These are phyloP conservation scores for Chrysemys picta DNA, from an alignment of 2,113 vertebrate genomes.

Conservation along the genomic window DNA sequence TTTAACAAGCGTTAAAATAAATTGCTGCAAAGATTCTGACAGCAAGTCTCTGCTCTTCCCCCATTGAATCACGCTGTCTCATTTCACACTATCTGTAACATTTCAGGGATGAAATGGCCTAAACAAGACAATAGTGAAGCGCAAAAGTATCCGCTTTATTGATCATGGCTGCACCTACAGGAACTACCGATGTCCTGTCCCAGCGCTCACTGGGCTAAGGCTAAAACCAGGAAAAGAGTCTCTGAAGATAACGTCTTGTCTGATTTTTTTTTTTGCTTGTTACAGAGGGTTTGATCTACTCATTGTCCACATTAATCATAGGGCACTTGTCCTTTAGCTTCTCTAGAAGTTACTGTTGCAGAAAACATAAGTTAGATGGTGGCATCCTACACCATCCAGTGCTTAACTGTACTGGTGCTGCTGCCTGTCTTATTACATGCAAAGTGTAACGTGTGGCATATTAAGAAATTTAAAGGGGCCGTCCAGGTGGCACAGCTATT, in stretches of 20 bases:
- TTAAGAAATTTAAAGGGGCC: not conserved
- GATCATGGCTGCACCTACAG: not conserved
- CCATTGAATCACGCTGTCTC: not conserved
- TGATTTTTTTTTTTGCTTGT: not conserved
- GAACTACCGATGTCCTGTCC: not conserved
- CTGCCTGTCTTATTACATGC: not conserved
- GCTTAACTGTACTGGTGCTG: conserved; percentile 18
- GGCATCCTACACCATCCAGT: not conserved
- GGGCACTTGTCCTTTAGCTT: not conserved
- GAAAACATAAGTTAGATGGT: not conserved
- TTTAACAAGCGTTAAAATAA: not conserved
- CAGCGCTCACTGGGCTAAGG: not conserved
- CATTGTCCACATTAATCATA: accelerated
- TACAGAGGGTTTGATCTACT: conserved; percentile 12
- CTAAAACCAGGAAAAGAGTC: not conserved
- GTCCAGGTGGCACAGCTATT: accelerated
- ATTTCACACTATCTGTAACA: not conserved
- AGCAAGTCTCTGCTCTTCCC: not conserved
- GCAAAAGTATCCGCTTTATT: not conserved
- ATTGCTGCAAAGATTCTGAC: not conserved
- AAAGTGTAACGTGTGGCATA: accelerated
- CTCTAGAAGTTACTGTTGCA: not conserved
- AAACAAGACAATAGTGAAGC: accelerated
- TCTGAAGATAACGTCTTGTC: not conserved
- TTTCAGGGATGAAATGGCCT: not conserved